Evolutionary conservation across 2,888 invertebrate genomes (phyloP).

Genomic region (Ectemnius continuus): DNA sequence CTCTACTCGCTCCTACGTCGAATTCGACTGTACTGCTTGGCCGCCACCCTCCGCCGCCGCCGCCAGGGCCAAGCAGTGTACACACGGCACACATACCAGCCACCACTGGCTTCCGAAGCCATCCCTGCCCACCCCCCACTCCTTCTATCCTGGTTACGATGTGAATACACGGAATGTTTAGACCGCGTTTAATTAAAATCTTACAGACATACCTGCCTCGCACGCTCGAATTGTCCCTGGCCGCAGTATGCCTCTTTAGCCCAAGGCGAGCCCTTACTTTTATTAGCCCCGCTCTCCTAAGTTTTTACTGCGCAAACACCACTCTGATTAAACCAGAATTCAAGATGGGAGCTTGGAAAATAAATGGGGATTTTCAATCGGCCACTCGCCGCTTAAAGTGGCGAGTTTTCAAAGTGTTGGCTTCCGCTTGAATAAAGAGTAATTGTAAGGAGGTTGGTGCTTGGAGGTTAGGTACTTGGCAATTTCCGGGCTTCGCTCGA

Average conservation of each 20-base stretch:
- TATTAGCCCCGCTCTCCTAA: no score
- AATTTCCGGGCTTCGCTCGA: constrained; percentile 19
- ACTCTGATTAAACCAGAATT: no score
- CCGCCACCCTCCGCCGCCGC: neutral
- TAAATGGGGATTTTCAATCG: no score
- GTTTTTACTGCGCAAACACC: no score
- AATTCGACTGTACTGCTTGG: neutral
- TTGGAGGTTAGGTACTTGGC: neutral
- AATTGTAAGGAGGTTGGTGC: no score
- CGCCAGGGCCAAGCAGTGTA: neutral
- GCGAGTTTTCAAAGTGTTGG: no score
- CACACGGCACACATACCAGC: constrained; percentile 3
- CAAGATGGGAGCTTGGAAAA: no score
- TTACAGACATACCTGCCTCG: neutral
- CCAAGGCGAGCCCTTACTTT: no score
- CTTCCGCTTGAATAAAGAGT: no score
- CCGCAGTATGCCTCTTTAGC: no score
- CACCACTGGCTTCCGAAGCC: neutral
- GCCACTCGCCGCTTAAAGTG: no score
- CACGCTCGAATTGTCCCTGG: no score
- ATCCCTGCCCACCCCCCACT: neutral
- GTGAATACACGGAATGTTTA: constrained; percentile 4
- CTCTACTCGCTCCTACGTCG: neutral
- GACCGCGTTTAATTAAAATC: constrained; percentile 7
- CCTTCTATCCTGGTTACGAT: neutral